Base-by-base conservation (phyloP, 2,888 invertebrate species). In the Eurytoma californica region DNA sequence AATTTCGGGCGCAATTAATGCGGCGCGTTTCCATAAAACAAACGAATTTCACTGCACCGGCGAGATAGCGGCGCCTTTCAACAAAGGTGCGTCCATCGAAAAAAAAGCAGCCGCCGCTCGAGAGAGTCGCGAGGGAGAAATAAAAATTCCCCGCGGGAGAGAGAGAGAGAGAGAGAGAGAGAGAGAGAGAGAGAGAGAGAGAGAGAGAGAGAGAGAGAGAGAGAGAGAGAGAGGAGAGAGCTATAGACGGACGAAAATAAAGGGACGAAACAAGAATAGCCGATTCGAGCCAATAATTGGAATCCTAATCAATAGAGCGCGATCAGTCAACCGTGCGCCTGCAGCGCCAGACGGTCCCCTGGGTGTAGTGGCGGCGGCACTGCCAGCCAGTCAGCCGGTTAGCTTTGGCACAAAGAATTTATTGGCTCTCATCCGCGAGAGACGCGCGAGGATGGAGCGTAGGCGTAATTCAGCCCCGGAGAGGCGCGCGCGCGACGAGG, bases 231-330 rank as follows among this genome's bases (percentile, higher is more conserved):
- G 28, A 4, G 20, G n/a, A 65, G 24, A 24, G 24, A 24, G 24
- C 24, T 12, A 20, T 49, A 47, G n/a, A 14, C 5, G 51, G 16
- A 0, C 20, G 14, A 18, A 65, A 55, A 73, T 24, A 72, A 81
- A 82, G 82, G 72, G 75, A 65, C 58, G 77, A 78, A 77, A 82
- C 77, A 79, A 79, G 83, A 78, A 84, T 82, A 83, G 83, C 70
- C 84, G 83, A 85, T 85, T 85, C 77, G 80, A 83, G 82, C 84
- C 87, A 86, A 88, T 88, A 88, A 89, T 89, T 88, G 88, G 85
- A 88, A 87, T 87, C 83, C 86, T 88, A 88, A 88, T 88, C 87
- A 87, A 88, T 86, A 84, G 85, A 85, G 82, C 79, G 85, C 84
- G 85, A 87, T 87, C 86, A 84, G 83, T 85, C 86, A 85, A 82